A percentile compares a stretch with the other conserved stretches of the same genome.
These are phyloP conservation scores for Macroteleia sp. DNA, from an alignment of 2,888 invertebrate genomes.

Conservation along the genomic window DNA sequence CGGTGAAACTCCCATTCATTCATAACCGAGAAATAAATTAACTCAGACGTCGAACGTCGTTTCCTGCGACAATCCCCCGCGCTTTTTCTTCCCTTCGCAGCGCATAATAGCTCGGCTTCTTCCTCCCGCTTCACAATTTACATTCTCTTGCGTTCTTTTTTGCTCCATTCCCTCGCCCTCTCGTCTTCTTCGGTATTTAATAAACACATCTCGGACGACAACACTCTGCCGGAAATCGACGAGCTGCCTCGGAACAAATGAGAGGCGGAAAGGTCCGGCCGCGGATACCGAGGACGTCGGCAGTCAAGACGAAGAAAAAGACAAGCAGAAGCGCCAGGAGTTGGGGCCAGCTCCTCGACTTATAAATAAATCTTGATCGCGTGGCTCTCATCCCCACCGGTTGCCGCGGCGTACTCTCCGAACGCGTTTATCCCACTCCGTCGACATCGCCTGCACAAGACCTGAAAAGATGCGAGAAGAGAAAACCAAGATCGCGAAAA, in stretches of 20 bases:
- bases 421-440: slow-evolving; percentile 67
- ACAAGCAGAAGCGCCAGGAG: slow-evolving; percentile 62
- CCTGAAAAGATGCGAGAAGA: slow-evolving; percentile 6
- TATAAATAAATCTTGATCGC: slow-evolving; percentile 84
- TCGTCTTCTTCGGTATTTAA: slow-evolving; percentile 19
- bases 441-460: slow-evolving; percentile 29
- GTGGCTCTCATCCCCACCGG: slow-evolving; percentile 82
- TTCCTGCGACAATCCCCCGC: slow-evolving; percentile 56
- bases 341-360: slow-evolving; percentile 75
- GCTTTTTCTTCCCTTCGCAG: slow-evolving; percentile 13
- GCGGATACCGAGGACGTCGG: slow-evolving; percentile 36
- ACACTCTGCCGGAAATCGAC: slow-evolving; percentile 48
- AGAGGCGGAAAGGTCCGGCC: slow-evolving; percentile 60
- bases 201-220: slow-evolving; percentile 38
- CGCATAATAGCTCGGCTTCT: slow-evolving; percentile 41
- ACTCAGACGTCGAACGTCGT: slow-evolving; percentile 50
- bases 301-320: slow-evolving; percentile 52
- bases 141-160: slow-evolving; percentile 50
- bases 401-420: slow-evolving; percentile 69
- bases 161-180: slow-evolving; percentile 14
- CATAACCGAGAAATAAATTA: slow-evolving; percentile 61
- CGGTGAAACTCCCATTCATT: slow-evolving; percentile 57
- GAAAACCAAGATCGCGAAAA: slow-evolving; percentile 20
- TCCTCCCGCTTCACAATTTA: slow-evolving; percentile 32
- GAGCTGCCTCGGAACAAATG: slow-evolving; percentile 43